phyloP scores from a whole-genome alignment of 1,140 invertebrate species.

The Papilio xuthus region DNA sequence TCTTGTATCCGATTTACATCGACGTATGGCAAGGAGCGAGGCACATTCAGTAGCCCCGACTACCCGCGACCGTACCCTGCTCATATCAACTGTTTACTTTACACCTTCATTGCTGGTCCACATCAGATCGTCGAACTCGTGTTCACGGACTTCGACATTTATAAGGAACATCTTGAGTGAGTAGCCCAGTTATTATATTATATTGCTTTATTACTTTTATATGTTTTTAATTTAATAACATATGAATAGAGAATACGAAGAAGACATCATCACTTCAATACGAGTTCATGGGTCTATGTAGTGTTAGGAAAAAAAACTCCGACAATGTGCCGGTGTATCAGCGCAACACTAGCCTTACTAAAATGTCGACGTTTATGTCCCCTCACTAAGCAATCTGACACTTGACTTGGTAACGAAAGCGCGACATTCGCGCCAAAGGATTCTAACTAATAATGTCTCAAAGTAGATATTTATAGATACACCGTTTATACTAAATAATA shows the following conservation, averaged over 20 bases:
- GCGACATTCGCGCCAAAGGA: no score
- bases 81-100: constrained; percentile 91
- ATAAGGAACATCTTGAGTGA: constrained; percentile 84
- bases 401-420: no score
- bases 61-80: constrained; percentile 89
- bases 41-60: constrained; percentile 91
- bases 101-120: constrained; percentile 90
- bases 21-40: constrained; percentile 89
- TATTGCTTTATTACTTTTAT: constrained; percentile 30
- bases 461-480: neutral
- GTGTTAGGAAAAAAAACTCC: no score
- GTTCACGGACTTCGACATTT: constrained; percentile 91
- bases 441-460: no score
- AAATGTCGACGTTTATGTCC: no score
- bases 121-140: constrained; percentile 91
- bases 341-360: no score
- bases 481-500: constrained; percentile 41
- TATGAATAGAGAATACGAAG: no score
- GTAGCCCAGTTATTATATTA: constrained; percentile 61
- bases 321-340: no score
- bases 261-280: no score
- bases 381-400: no score
- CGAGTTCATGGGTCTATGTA: no score
- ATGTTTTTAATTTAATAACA: neutral
- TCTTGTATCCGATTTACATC: constrained; percentile 91